These are phyloP conservation scores for Anoncus sp. DNA, from an alignment of 2,888 invertebrate genomes.

Conservation along the genomic window DNA sequence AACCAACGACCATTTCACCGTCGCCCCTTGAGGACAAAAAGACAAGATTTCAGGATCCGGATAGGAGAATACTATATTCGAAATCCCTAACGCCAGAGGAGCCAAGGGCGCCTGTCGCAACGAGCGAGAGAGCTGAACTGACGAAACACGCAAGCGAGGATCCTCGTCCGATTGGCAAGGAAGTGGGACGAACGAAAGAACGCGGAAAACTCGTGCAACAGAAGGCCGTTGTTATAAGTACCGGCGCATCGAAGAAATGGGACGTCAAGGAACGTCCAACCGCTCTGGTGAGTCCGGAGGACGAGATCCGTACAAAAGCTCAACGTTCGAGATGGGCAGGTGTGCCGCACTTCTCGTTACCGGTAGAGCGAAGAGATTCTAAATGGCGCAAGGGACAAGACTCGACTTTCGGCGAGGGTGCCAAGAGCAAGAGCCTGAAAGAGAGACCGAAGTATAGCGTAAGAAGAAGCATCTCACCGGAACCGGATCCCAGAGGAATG, in stretches of 20 bases:
- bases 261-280: conserved; percentile 70
- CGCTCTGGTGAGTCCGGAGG: conserved; percentile 69
- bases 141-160: conserved; percentile 77
- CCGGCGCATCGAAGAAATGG: conserved; percentile 71
- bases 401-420: conserved; percentile 65
- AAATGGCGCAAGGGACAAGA: conserved; percentile 75
- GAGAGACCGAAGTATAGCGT: conserved; percentile 80
- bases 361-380: conserved; percentile 76
- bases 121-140: conserved; percentile 71
- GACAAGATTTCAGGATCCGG: conserved; percentile 67
- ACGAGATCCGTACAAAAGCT: conserved; percentile 67
- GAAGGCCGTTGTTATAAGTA: conserved; percentile 65
- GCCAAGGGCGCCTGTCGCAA: conserved; percentile 54
- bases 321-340: conserved; percentile 78
- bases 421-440: conserved; percentile 79
- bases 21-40: conserved; percentile 65
- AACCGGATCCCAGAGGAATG: conserved; percentile 78
- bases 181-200: conserved; percentile 62
- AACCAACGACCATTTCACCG: conserved; percentile 72
- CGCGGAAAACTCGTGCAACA: conserved; percentile 65
- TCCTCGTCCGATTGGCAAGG: conserved; percentile 54
- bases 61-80: conserved; percentile 71
- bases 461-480: conserved; percentile 80
- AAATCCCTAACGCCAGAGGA: conserved; percentile 73
- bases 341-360: conserved; percentile 80